Conservation (phyloP, 2,797 vertebrate species). For the Pygocentrus nattereri region DNA sequence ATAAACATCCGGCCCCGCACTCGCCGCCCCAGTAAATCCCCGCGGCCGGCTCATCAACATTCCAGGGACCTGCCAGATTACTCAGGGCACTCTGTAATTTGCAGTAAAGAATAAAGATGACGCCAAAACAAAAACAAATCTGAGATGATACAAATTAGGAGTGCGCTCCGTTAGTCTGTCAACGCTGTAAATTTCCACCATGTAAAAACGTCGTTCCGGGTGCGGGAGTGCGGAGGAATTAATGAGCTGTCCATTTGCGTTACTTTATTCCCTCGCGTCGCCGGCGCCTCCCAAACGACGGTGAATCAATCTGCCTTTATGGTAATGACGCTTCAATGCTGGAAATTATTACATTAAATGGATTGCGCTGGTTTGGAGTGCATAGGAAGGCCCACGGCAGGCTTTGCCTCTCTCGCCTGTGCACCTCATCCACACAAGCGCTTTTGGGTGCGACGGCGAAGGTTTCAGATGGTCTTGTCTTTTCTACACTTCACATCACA, state of each 20-base stretch:
- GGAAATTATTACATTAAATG: constrained; percentile 76
- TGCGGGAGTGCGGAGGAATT: constrained; percentile 70
- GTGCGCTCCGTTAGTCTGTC: constrained; percentile 76
- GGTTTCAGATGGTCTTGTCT: constrained; percentile 49
- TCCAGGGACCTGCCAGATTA: constrained; percentile 75
- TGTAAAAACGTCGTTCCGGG: constrained; percentile 69
- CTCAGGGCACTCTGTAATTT: constrained; percentile 80
- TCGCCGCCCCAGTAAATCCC: constrained; percentile 72
- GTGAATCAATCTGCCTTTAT: constrained; percentile 78
- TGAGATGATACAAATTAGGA: constrained; percentile 82
- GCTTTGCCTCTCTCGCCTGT: constrained; percentile 39
- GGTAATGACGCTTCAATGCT: constrained; percentile 72
- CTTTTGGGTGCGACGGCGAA: constrained; percentile 12
- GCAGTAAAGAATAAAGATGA: constrained; percentile 84
- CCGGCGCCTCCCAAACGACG: constrained; percentile 68
- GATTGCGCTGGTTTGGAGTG: constrained; percentile 69
- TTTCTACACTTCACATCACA: constrained; percentile 43
- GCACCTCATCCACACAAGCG: constrained; percentile 23
- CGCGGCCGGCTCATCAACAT: constrained; percentile 74
- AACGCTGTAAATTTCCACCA: constrained; percentile 74
- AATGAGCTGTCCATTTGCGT: constrained; percentile 79
- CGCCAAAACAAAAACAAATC: constrained; percentile 84
- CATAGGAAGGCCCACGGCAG: constrained; percentile 42
- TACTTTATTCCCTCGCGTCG: constrained; percentile 76
- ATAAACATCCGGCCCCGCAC: constrained; percentile 76